Base-by-base conservation (phyloP, 2,888 invertebrate genomes). In the Willowsia nigromaculata region DNA sequence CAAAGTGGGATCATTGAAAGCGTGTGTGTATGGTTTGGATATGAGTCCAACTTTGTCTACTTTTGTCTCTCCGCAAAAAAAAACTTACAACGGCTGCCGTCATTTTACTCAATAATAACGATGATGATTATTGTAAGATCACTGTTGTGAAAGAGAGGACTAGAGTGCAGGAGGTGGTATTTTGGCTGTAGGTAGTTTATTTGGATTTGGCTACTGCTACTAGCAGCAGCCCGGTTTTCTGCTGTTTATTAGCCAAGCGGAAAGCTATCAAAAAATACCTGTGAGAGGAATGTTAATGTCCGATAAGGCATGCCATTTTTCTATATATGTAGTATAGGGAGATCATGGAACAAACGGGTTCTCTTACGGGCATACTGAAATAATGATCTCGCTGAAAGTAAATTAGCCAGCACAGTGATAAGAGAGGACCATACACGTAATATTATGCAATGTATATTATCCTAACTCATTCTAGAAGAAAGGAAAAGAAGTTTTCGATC, bases 251-350 rank as follows among this genome's bases (percentile, higher is more conserved):
- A 65, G 47, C 30, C 47, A 65, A 30, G 65, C 40, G 65, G 37
- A 74, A 65, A 30, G 53, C 22, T 33, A 71, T 74, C 59, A 85
- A 74, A 68, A 68, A 85, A 74, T 85, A 85, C 74, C 71, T 85
- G 80, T 33, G 84, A 56, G 74, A 59, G 22, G 84, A 85, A 85
- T 85, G 84, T 56, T 85, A 85, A 85, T 85, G 84, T 74, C 84
- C 74, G 84, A 85, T 85, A 74, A 83, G 84, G 27, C 50, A 74
- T 85, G 56, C n/a, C 1, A 6, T 22, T 37, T 9, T 68, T 68
- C 50, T 68, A 0, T 11, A 25, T 62, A 76, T 76, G 50, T 2
- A n/a, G n/a, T n/a, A 76, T n/a, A 76, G 27, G 18, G 47, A 76
- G 76, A 50, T 50, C 27, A 50, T 27, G 76, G 30, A 76, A 50